A percentile compares a stretch with the other conserved stretches of the same genome.
These are phyloP conservation scores for Stramonita haemastoma DNA, from an alignment of 2,888 invertebrate genomes.

Conservation along the genomic window DNA sequence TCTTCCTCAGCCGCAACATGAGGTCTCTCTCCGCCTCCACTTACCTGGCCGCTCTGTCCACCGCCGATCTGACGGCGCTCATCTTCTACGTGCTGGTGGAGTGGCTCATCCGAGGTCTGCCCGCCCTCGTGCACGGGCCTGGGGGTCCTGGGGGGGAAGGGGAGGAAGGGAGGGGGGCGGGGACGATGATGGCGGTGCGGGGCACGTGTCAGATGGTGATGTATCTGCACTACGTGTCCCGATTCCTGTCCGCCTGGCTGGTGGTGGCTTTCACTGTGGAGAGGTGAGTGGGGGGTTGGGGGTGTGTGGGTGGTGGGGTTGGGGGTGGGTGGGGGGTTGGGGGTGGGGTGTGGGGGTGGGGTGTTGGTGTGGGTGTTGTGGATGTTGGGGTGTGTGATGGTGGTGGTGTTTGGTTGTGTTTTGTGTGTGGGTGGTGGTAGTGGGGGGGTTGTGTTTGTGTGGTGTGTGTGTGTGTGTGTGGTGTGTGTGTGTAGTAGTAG, in stretches of 20 bases:
- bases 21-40: slow-evolving; percentile 84
- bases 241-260: slow-evolving; percentile 74
- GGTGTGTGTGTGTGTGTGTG: slow-evolving; percentile 58
- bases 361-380: slow-evolving; percentile 21
- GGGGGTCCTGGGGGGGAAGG: slow-evolving; percentile 53
- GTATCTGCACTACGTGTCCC: slow-evolving; percentile 81
- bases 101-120: slow-evolving; percentile 70
- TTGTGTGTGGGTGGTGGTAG: background rate
- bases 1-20: slow-evolving; percentile 86
- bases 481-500: background rate
- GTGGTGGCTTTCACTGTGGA: slow-evolving; percentile 73
- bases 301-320: background rate
- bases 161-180: slow-evolving; percentile 10
- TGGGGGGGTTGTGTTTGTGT: background rate
- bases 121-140: slow-evolving; percentile 44
- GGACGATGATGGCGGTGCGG: slow-evolving; percentile 65
- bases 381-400: background rate
- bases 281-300: slow-evolving; percentile 61
- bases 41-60: slow-evolving; percentile 88
- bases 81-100: slow-evolving; percentile 79
- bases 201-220: slow-evolving; percentile 86
- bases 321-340: slow-evolving; percentile 65
- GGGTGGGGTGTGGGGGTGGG: background rate
- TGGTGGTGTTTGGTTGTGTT: background rate
- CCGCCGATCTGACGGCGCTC: slow-evolving; percentile 85